A percentile compares a stretch with the other conserved stretches of the same genome.
Conservation (phyloP, 2,797 vertebrate species). For the Alauda arvensis region DNA sequence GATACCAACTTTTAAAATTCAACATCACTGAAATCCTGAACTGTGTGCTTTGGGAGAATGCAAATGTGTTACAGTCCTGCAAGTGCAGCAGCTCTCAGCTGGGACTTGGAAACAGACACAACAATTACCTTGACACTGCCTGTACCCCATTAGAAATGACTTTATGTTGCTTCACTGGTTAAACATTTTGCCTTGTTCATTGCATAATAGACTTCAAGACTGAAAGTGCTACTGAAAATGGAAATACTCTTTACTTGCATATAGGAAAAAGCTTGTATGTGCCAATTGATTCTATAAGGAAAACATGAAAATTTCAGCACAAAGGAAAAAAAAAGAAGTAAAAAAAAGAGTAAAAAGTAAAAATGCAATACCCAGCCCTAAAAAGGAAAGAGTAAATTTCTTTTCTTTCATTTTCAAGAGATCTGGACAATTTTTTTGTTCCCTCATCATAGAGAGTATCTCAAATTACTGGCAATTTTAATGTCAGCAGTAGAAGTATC, state of each 20-base stretch:
- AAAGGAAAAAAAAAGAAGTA: neutral
- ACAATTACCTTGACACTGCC: neutral
- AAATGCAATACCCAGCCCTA: rapidly evolving
- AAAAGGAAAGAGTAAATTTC: neutral
- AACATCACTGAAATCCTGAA: neutral
- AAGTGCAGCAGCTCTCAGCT: neutral
- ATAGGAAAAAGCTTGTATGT: neutral
- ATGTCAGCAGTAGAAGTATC: neutral
- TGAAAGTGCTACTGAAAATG: neutral
- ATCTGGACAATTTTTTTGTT: neutral
- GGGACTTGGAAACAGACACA: neutral
- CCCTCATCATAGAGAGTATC: neutral
- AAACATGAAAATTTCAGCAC: neutral
- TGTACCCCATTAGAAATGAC: neutral
- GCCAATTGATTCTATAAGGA: neutral
- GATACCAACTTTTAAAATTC: neutral
- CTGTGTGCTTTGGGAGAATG: neutral
- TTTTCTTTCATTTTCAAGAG: neutral
- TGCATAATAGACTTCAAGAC: neutral
- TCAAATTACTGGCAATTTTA: neutral
- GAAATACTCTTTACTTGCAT: neutral
- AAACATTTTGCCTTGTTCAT: neutral
- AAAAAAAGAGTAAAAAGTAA: neutral
- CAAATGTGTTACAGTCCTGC: neutral
- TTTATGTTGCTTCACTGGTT: neutral